Evolutionary conservation across 2,113 vertebrate genomes (phyloP).

Genomic region (Microcebus murinus): DNA sequence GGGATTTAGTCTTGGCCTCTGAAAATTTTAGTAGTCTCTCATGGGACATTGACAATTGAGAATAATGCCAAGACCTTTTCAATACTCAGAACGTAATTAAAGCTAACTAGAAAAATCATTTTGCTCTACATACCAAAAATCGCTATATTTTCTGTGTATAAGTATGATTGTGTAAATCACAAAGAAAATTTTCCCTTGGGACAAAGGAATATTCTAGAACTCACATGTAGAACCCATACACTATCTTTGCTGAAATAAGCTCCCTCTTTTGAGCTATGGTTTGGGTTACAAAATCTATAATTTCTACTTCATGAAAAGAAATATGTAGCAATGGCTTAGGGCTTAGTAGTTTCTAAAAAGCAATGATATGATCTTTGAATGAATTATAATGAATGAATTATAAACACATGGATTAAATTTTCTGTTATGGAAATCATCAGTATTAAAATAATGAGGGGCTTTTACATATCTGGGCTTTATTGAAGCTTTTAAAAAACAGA

Average conservation of each 20-base stretch:
- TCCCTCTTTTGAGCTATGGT: not conserved
- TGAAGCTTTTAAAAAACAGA: slow-evolving; percentile 43
- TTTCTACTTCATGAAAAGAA: not conserved
- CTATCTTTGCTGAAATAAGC: not conserved
- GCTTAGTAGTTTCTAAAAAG: not conserved
- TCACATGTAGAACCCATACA: not conserved
- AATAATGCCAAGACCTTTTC: not conserved
- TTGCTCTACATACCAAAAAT: not conserved
- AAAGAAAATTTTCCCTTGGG: not conserved
- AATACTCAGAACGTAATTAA: not conserved
- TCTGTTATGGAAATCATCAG: slow-evolving; percentile 33
- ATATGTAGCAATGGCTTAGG: slow-evolving; percentile 10
- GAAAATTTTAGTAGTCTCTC: not conserved
- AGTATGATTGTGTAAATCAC: not conserved
- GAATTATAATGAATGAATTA: slow-evolving; percentile 53
- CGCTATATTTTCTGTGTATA: not conserved
- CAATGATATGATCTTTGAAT: not conserved
- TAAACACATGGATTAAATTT: slow-evolving; percentile 48
- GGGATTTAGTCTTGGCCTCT: not conserved
- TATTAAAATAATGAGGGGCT: slow-evolving; percentile 52
- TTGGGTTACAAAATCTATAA: not conserved
- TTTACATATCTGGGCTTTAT: slow-evolving; percentile 31
- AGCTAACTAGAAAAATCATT: not conserved
- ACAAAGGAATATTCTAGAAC: not conserved
- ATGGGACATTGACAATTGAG: not conserved